These are phyloP conservation scores for Stylophora pistillata DNA, from an alignment of 64 coral and sea anemone genomes.

Conservation along the genomic window DNA sequence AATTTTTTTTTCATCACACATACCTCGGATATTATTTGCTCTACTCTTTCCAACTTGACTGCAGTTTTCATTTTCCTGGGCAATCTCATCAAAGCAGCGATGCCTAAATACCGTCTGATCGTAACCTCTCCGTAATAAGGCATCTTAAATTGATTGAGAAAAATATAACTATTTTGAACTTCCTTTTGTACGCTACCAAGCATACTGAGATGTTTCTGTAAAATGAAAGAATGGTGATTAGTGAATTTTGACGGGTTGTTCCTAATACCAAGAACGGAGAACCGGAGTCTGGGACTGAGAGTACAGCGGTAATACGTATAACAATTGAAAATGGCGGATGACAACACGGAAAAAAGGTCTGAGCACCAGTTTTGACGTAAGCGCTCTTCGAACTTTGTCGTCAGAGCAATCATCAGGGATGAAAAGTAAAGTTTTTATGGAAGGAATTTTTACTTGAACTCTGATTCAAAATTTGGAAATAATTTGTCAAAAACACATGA, in stretches of 20 bases:
- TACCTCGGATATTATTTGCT: constrained; percentile 22
- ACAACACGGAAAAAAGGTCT: too few relatives aligned
- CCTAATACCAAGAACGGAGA: not conserved
- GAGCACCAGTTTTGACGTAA: not conserved
- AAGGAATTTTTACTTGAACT: too few relatives aligned
- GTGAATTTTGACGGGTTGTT: not conserved
- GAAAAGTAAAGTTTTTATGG: too few relatives aligned
- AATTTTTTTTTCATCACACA: not conserved
- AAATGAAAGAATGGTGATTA: not conserved
- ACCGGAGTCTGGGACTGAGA: too few relatives aligned
- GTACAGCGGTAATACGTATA: too few relatives aligned
- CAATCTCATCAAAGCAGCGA: not conserved
- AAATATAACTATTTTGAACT: not conserved
- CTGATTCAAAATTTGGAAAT: too few relatives aligned
- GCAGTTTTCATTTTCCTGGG: not conserved
- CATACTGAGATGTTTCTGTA: constrained; percentile 5
- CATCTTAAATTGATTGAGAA: not conserved
- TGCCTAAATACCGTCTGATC: not conserved
- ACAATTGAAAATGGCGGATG: not conserved
- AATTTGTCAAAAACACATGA: too few relatives aligned
- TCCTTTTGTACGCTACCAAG: not conserved
- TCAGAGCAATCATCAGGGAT: too few relatives aligned
- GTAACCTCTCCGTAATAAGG: not conserved
- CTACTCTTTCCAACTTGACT: not conserved
- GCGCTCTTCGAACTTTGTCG: not conserved